These are phyloP conservation scores for Oreochromis mossambicus DNA, from an alignment of 2,797 vertebrate genomes.

Conservation along the genomic window DNA sequence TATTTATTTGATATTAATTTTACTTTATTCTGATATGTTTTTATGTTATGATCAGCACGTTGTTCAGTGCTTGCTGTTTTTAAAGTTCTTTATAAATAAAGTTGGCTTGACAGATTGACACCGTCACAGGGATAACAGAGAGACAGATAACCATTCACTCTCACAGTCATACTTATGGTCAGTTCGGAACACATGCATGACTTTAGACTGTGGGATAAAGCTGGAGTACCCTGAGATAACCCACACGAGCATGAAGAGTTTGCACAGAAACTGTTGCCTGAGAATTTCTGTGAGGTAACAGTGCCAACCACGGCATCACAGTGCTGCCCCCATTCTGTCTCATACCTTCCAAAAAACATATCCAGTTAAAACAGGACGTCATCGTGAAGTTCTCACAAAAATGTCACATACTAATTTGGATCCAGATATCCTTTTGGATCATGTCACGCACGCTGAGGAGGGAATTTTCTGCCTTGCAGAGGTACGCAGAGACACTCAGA, in stretches of 20 bases:
- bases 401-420: background rate
- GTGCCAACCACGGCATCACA: background rate
- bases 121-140: fast-evolving
- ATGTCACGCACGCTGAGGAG: background rate
- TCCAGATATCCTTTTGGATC: background rate
- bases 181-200: fast-evolving
- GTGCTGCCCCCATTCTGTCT: background rate
- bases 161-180: background rate
- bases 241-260: background rate
- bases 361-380: fast-evolving
- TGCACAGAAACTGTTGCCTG: background rate
- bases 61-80: background rate
- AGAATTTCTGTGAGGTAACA: background rate
- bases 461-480: background rate
- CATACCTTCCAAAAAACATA: background rate
- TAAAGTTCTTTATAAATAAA: background rate
- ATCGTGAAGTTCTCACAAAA: background rate
- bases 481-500: background rate
- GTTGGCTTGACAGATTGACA: background rate
- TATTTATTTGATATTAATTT: background rate
- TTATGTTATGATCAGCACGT: background rate
- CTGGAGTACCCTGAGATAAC: background rate
- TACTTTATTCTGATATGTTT: background rate
- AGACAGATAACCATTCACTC: background rate
- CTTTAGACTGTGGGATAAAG: background rate